Evolutionary conservation across 1,140 invertebrate species (phyloP).

Genomic region (Drosophila bifasciata): DNA sequence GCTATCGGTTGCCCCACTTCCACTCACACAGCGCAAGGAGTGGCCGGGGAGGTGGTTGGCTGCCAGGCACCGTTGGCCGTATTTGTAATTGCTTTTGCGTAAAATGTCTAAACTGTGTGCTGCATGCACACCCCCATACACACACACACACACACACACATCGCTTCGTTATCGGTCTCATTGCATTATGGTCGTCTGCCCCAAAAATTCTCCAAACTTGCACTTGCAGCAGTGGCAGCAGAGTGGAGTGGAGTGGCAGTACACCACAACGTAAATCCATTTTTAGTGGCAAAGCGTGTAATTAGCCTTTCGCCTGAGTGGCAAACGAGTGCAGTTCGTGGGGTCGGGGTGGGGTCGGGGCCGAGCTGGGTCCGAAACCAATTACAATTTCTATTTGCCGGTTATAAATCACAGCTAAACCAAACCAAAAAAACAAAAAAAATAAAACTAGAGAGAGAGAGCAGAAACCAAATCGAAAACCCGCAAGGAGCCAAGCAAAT

Average conservation of each 20-base stretch:
- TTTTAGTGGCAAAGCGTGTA: conserved; percentile 66
- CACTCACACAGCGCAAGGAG: background rate
- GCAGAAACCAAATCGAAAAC: background rate
- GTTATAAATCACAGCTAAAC: conserved; percentile 59
- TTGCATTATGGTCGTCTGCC: conserved; percentile 53
- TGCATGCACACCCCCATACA: conserved; percentile 12
- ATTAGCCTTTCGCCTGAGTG: conserved; percentile 49
- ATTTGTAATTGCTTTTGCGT: conserved; percentile 66
- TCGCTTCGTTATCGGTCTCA: conserved; percentile 55
- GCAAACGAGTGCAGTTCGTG: conserved; percentile 26
- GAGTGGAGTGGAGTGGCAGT: conserved; percentile 9
- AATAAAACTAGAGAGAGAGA: conserved; percentile 1
- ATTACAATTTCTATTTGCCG: conserved; percentile 72
- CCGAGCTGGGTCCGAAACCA: conserved; percentile 33
- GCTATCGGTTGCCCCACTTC: conserved; percentile 1
- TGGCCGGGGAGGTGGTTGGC: background rate
- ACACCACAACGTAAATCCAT: conserved; percentile 63
- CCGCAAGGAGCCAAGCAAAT: conserved; percentile 33
- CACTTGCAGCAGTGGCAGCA: background rate
- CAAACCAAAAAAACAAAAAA: background rate
- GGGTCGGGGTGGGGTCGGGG: background rate
- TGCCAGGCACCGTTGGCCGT: conserved; percentile 20
- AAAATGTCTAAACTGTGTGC: conserved; percentile 51
- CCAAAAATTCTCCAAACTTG: conserved; percentile 38
- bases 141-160: conserved; percentile 15